Evolutionary conservation across 1,140 invertebrate species (phyloP).

Genomic region (Phymorhynchus buccinoides): DNA sequence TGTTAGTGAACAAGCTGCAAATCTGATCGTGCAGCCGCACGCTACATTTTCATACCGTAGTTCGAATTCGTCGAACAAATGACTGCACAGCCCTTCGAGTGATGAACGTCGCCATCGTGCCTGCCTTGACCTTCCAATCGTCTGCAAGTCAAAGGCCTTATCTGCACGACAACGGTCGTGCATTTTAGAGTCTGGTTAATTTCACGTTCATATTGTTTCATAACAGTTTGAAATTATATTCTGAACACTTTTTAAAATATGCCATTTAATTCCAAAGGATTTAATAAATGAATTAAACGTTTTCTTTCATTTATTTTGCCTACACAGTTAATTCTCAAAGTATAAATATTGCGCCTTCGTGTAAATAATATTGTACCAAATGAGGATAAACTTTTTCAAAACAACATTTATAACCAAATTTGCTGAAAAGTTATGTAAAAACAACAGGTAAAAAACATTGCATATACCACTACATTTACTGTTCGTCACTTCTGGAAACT

Average conservation of each 20-base stretch:
- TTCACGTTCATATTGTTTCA: too few species aligned
- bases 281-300: not conserved
- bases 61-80: conserved; percentile 36
- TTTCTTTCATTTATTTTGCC: too few species aligned
- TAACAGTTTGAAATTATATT: too few species aligned
- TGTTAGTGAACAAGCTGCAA: not conserved
- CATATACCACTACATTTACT: too few species aligned
- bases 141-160: conserved; percentile 6
- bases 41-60: conserved; percentile 13
- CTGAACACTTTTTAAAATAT: too few species aligned
- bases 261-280: too few species aligned
- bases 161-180: not conserved
- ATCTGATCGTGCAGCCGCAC: not conserved
- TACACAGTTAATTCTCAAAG: not conserved
- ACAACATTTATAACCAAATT: not conserved
- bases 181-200: not conserved
- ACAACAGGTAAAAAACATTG: too few species aligned
- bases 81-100: conserved; percentile 25
- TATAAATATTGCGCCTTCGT: not conserved
- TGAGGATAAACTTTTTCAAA: not conserved
- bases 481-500: too few species aligned
- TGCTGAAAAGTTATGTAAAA: not conserved
- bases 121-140: conserved; percentile 28
- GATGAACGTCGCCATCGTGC: conserved; percentile 41
- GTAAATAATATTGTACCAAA: not conserved